phyloP scores from a whole-genome alignment of 2,797 vertebrate species.

The Echiichthys vipera region DNA sequence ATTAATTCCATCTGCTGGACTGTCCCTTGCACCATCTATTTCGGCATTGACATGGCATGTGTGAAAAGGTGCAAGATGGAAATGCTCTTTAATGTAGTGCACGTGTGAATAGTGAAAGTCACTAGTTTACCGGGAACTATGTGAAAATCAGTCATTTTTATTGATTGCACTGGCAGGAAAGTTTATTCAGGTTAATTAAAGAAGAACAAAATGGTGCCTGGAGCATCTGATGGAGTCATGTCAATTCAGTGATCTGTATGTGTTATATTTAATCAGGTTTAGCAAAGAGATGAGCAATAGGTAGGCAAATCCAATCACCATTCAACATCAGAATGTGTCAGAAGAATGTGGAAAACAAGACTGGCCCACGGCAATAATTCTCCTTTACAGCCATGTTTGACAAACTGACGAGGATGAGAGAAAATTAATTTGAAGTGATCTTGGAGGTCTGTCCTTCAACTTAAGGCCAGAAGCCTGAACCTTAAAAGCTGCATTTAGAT shows the following conservation, averaged over 20 bases:
- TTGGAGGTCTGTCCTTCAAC: constrained; percentile 57
- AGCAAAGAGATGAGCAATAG: constrained; percentile 22
- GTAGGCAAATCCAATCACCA: constrained; percentile 51
- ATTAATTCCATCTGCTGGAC: too few species aligned
- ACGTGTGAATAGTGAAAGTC: too few species aligned
- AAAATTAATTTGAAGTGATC: constrained; percentile 45
- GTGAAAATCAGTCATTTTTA: constrained; percentile 19
- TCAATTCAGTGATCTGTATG: constrained; percentile 29
- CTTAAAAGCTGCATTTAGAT: constrained; percentile 8
- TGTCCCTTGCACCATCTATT: too few species aligned
- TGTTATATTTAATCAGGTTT: constrained; percentile 37
- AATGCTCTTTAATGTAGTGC: too few species aligned
- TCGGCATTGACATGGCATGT: too few species aligned
- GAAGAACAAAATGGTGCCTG: constrained; percentile 16
- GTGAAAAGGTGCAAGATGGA: too few species aligned
- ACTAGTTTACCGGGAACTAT: constrained; percentile 22
- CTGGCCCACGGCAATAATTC: constrained; percentile 59
- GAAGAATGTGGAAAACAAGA: constrained; percentile 51
- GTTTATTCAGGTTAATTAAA: constrained; percentile 45
- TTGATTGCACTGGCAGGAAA: constrained; percentile 20
- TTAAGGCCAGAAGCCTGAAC: constrained; percentile 29
- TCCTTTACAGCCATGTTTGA: constrained; percentile 58
- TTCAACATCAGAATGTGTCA: constrained; percentile 52
- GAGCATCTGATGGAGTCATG: constrained; percentile 21
- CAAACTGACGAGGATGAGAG: constrained; percentile 42